Base-by-base conservation (phyloP, 2,797 vertebrate genomes). In the Aulostomus chinensis region DNA sequence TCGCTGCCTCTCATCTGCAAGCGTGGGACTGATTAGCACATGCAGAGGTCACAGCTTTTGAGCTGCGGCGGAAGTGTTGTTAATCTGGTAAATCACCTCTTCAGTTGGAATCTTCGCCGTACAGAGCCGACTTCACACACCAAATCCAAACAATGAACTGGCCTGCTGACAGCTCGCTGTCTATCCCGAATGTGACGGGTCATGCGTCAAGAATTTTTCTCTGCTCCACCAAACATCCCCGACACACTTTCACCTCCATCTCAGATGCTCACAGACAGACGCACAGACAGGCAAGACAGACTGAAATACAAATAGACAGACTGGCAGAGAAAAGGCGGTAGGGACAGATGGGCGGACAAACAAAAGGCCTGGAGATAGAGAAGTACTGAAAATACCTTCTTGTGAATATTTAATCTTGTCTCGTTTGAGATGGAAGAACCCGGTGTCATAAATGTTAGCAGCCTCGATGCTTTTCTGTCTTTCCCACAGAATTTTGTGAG, bases 61-160 rank as follows among this genome's bases (percentile, higher is more conserved):
- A 30, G 29, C 46, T 47, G 35, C 33, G 18, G 64, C 52, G 65
- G 59, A 77, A 61, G 68, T 31, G 40, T 31, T 0, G 45, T 71
- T 78, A 75, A 83, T 77, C 57, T 46, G 3, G 24, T 55, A 68
- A 76, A 72, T 78, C 55, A 63, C 68, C 66, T 70, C 57, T 45
- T 53, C 35, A 1, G 57, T 45, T 12, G 48, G 58, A 74, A 58
- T 72, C 42, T 26, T 7, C 22, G 32, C 49, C 18, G 47, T 32
- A 13, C 54, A 33, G 52, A 37, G 50, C 34, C 46, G 53, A 78
- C 66, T 66, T 66, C 56, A 40, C 49, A 29, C 66, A 46, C 60
- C 38, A 67, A 70, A 71, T 62, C 68, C 47, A 64, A 74, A 83
- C 80, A 80, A 74, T 78, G 68, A 68, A 54, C 57, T 39, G 74